These are phyloP conservation scores for Chymomyza fuscimana DNA, from an alignment of 2,888 invertebrate species.

Conservation along the genomic window DNA sequence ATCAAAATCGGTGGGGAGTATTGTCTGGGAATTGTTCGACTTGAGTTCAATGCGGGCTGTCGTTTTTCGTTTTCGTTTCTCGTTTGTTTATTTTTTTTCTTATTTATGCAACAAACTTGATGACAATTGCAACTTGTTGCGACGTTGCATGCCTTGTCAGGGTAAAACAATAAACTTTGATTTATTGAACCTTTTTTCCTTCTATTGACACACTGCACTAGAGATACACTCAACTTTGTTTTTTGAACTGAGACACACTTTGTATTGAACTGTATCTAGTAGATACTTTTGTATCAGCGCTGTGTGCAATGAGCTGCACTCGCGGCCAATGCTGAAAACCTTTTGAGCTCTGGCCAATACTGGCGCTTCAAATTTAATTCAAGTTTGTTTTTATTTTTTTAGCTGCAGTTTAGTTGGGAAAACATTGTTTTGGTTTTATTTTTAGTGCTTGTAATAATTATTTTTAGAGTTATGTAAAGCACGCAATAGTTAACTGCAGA, in stretches of 20 bases:
- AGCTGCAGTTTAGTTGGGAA: conserved; percentile 26
- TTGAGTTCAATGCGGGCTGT: conserved; percentile 14
- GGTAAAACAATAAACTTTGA: conserved; percentile 50
- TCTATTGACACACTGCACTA: conserved; percentile 32
- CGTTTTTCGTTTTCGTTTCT: conserved; percentile 1
- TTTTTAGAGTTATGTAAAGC: conserved; percentile 54
- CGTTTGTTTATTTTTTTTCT: background rate
- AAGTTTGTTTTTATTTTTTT: conserved; percentile 31
- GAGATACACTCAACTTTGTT: conserved; percentile 20
- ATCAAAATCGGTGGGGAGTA: conserved; percentile 19
- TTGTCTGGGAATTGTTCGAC: conserved; percentile 1
- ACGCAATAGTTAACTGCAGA: conserved; percentile 55
- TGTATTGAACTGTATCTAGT: conserved; percentile 11
- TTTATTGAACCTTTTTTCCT: conserved; percentile 49
- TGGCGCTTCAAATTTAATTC: conserved; percentile 41
- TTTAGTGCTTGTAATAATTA: conserved; percentile 29
- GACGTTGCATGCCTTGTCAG: conserved; percentile 40
- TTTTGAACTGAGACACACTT: background rate
- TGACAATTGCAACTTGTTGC: conserved; percentile 33
- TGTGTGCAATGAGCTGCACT: conserved; percentile 36
- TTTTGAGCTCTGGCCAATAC: conserved; percentile 42
- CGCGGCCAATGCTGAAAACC: conserved; percentile 42
- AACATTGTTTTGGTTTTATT: conserved; percentile 26
- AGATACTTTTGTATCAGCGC: conserved; percentile 23
- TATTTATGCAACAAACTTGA: conserved; percentile 45